Base-by-base conservation (phyloP, 1,140 invertebrate species). In the Gonatopus flavifemur region DNA sequence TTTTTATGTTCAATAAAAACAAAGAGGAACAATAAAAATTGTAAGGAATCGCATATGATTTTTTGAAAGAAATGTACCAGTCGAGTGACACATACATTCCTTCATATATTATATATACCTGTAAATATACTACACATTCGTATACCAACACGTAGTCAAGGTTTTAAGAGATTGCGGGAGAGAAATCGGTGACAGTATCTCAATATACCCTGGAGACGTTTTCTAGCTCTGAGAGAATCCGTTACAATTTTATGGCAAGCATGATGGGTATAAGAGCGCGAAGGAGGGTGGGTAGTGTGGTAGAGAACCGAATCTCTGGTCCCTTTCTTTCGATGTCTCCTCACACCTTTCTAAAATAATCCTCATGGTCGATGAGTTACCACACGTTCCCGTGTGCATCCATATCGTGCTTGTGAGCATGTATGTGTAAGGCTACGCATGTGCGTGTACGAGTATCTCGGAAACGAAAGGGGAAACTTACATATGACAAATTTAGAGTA, bases 401-500 rank as follows among this genome's bases (percentile, higher is more conserved):
- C n/a, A n/a, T n/a, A n/a, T n/a, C n/a, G n/a, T n/a, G n/a, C n/a
- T n/a, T n/a, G n/a, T n/a, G n/a, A n/a, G n/a, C n/a, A n/a, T n/a
- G n/a, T n/a, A n/a, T n/a, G n/a, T n/a, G n/a, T n/a, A n/a, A n/a
- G 25, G 30, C 25, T 30, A 36, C 42, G 53, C 20, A 16, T 36
- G 54, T 47, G 59, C 47, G 62, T 62, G 57, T 62, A 56, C 59
- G 56, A 52, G 55, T 43, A 46, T 5, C 6, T 39, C 56, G 50
- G 19, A 19, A 39, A 44, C n/a, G n/a, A n/a, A 21, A 50, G 58
- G 60, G 55, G 49, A 69, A 64, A 67, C 69, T 71, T 71, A 71
- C 66, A 66, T 71, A 69, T 71, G 69, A 70, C 67, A 71, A 70
- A 72, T 70, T 67, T 62, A 65, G 58, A 60, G 52, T 52, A 55